Evolutionary conservation across 2,113 vertebrate genomes (phyloP).

Genomic region (Gobius niger): DNA sequence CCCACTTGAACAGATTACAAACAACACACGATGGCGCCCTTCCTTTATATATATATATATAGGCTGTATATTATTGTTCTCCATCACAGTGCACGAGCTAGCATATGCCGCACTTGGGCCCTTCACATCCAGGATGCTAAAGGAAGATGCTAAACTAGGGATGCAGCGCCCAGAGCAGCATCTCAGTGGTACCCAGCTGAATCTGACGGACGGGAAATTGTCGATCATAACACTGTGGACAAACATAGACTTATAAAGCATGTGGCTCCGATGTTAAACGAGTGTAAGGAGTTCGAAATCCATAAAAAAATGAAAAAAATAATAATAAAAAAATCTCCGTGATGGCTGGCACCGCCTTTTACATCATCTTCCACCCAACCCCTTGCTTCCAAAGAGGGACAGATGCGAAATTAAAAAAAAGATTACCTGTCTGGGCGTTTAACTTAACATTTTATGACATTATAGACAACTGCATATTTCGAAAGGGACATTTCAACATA

Average conservation of each 20-base stretch:
- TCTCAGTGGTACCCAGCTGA: conserved; percentile 37
- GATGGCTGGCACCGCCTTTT: conserved; percentile 72
- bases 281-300: neutral
- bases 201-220: neutral
- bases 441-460: neutral
- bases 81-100: conserved; percentile 9
- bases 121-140: conserved; percentile 40
- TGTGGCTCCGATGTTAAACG: neutral
- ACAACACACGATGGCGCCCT: too few species aligned
- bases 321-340: conserved; percentile 29
- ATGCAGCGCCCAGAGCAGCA: conserved; percentile 54
- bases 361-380: conserved; percentile 46
- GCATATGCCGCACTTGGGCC: conserved; percentile 21
- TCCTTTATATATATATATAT: too few species aligned
- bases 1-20: neutral
- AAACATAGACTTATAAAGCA: neutral
- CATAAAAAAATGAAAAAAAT: neutral
- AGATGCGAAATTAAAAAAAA: conserved; percentile 3
- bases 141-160: conserved; percentile 45
- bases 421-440: neutral
- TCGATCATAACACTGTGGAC: neutral
- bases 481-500: neutral
- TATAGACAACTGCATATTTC: neutral
- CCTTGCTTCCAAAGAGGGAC: conserved; percentile 9
- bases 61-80: conserved; percentile 7